These are phyloP conservation scores for Festucalex cinctus DNA, from an alignment of 2,113 vertebrate species.

Conservation along the genomic window DNA sequence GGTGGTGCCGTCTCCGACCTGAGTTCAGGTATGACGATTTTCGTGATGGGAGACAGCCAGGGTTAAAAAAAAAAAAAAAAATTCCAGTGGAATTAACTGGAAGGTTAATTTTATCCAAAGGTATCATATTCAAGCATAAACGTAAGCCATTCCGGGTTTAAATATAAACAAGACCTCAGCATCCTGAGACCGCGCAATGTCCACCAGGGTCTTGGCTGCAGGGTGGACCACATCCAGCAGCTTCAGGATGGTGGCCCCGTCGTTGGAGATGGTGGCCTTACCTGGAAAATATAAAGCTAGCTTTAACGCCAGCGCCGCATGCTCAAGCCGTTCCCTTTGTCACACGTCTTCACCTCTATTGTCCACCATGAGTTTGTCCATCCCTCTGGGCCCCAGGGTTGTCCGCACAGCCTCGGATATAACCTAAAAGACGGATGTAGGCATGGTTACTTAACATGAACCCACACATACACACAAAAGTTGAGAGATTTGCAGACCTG, in stretches of 20 bases:
- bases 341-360: conserved; percentile 76
- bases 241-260: conserved; percentile 96
- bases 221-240: conserved; percentile 95
- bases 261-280: conserved; percentile 97
- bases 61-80: no score
- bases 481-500: conserved; percentile 63
- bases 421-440: conserved; percentile 69
- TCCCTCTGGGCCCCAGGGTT: conserved; percentile 93
- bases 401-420: conserved; percentile 93
- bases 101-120: no score
- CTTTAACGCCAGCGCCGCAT: not conserved
- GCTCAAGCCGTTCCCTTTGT: rapidly evolving
- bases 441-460: not conserved
- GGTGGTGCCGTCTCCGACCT: conserved; percentile 97
- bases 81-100: no score
- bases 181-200: conserved; percentile 96
- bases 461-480: rapidly evolving
- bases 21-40: not conserved
- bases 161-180: conserved; percentile 79
- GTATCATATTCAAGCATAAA: no score
- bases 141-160: not conserved
- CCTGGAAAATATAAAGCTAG: conserved; percentile 66
- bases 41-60: not conserved
- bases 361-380: conserved; percentile 98
- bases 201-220: conserved; percentile 93